Conservation (phyloP, 2,888 invertebrate genomes). For the Clunio marinus region DNA sequence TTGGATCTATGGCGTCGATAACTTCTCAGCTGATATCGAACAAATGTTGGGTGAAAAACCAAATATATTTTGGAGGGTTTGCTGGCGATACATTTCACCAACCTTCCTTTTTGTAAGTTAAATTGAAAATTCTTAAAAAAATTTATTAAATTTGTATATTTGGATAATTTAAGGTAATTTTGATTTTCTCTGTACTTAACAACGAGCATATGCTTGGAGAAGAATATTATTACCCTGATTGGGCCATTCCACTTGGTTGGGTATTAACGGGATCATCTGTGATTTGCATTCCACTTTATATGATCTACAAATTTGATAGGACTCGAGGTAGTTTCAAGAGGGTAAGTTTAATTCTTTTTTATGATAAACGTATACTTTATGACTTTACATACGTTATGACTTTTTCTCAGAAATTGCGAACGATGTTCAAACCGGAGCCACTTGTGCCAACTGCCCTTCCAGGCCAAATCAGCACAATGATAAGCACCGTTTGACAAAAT, state of each 20-base stretch:
- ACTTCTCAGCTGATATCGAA: conserved; percentile 74
- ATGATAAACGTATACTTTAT: neutral
- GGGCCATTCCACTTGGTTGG: conserved; percentile 80
- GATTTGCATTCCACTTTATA: conserved; percentile 78
- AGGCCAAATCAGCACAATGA: conserved; percentile 44
- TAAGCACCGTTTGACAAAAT: conserved; percentile 29
- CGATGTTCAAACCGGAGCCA: conserved; percentile 47
- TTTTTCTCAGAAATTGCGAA: conserved; percentile 41
- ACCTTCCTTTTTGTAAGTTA: conserved; percentile 69
- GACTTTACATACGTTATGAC: conserved; percentile 1
- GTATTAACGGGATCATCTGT: conserved; percentile 78
- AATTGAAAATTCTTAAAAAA: neutral
- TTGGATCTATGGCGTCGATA: conserved; percentile 83
- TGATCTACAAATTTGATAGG: conserved; percentile 68
- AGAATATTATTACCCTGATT: conserved; percentile 69
- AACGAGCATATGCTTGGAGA: conserved; percentile 76
- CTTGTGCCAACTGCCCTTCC: conserved; percentile 48
- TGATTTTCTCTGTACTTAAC: conserved; percentile 74
- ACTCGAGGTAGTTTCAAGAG: conserved; percentile 60
- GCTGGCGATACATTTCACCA: conserved; percentile 85
- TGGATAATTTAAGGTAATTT: conserved; percentile 67
- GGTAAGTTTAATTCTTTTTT: conserved; percentile 46
- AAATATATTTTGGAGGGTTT: conserved; percentile 73
- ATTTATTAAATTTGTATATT: too few species aligned
- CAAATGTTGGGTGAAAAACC: conserved; percentile 79